Evolutionary conservation across 2,797 vertebrate genomes (phyloP).

Genomic region (Esox masquinongy): DNA sequence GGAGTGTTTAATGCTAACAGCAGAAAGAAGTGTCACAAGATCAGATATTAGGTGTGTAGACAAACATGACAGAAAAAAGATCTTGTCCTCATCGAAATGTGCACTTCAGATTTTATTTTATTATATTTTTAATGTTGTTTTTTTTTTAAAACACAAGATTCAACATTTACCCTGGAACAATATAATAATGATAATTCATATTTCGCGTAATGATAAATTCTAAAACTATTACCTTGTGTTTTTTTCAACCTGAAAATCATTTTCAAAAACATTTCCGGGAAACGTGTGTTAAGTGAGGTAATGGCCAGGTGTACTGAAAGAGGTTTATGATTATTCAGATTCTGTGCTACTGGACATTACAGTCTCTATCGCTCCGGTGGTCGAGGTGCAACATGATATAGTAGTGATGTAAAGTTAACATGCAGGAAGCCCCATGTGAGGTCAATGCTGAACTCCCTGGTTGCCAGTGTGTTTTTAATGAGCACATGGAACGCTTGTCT

Average conservation of each 20-base stretch:
- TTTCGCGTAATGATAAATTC: not conserved
- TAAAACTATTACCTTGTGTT: not conserved
- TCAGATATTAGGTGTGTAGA: slow-evolving; percentile 5
- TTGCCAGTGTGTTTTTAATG: slow-evolving; percentile 1
- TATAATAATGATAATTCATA: not conserved
- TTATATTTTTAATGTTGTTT: not conserved
- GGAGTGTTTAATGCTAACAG: slow-evolving; percentile 37
- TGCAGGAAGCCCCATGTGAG: slow-evolving; percentile 4
- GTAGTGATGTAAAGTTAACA: not conserved
- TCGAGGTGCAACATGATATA: not conserved
- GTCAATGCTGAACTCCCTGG: slow-evolving; percentile 4
- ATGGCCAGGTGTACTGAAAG: not conserved
- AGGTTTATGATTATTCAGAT: not conserved
- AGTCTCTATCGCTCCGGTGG: not conserved
- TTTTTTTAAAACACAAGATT: not conserved
- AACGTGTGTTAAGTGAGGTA: not conserved
- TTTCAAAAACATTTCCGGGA: not conserved
- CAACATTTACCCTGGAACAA: not conserved
- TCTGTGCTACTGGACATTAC: slow-evolving; percentile 5
- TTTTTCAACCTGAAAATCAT: not conserved
- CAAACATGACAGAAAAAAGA: slow-evolving; percentile 1
- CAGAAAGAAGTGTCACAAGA: slow-evolving; percentile 41
- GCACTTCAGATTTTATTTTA: not conserved
- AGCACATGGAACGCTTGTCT: slow-evolving; percentile 14
- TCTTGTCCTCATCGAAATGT: not conserved